These are phyloP conservation scores for Urophycis tenuis DNA, from an alignment of 2,797 vertebrate species.

Conservation along the genomic window DNA sequence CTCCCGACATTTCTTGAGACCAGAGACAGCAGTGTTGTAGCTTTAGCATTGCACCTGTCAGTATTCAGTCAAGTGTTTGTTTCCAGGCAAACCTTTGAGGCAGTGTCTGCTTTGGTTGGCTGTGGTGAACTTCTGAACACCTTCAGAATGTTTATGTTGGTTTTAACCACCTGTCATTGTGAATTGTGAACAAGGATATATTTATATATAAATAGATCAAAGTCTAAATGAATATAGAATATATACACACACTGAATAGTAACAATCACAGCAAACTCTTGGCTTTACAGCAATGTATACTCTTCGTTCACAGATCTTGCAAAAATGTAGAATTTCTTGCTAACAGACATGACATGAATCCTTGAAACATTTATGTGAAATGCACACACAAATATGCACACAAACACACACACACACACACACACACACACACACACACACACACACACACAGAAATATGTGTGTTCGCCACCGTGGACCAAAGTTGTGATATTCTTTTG, in stretches of 20 bases:
- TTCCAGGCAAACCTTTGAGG: not conserved
- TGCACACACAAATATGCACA: too few relatives aligned
- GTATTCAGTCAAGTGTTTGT: constrained; percentile 2
- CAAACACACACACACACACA: too few relatives aligned
- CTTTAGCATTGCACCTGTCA: not conserved
- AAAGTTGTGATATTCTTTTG: not conserved
- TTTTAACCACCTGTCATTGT: not conserved
- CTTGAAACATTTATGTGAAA: not conserved
- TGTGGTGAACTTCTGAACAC: not conserved
- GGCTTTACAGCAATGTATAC: not conserved
- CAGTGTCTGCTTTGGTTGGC: not conserved
- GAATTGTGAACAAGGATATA: not conserved
- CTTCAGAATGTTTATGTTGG: not conserved
- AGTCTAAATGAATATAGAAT: not conserved
- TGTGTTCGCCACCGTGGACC: not conserved
- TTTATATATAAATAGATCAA: not conserved
- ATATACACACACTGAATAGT: not conserved
- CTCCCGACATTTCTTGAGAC: not conserved
- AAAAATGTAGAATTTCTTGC: not conserved
- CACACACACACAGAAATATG: too few relatives aligned
- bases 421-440: too few relatives aligned
- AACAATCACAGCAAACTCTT: not conserved
- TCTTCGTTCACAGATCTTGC: not conserved
- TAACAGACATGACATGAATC: constrained; percentile 20
- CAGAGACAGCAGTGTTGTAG: not conserved